Base-by-base conservation (phyloP, 2,888 invertebrate species). In the Leptinotarsa tumamoca region DNA sequence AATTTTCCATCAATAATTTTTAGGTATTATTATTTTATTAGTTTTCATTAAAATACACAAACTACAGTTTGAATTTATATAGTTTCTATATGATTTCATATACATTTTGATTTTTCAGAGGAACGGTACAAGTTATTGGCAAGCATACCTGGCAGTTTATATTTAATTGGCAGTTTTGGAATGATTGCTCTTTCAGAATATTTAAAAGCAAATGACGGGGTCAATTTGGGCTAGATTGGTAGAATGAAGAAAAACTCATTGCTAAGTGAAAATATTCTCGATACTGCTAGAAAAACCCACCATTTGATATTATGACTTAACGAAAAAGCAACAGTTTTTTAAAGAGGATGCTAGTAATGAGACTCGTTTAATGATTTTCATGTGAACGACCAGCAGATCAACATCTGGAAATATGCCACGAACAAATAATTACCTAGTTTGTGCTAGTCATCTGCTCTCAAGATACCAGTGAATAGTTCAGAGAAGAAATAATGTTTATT, bases 81-180 rank as follows among this genome's bases (percentile, higher is more conserved):
- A 43, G 7, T 43, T 43, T 10, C 13, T 43, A 10, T 43, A 13
- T 43, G 43, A 43, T 13, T 43, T 43, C 43, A 43, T 67, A 33
- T 14, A 27, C 15, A 17, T 18, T 71, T 72, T 73, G 54, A 84
- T 83, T 87, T 92, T 92, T 79, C 92, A 92, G 95, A 95, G 87
- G 95, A 95, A 86, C 90, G 95, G 83, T 96, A 94, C 88, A 91
- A 92, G 78, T 90, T 96, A 75, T 89, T 96, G 77, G 92, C 95
- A 4, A 95, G 96, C 63, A 92, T 96, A 83, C 96, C 96, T 27
- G 93, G 93, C 5, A 92, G 94, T 79, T 88, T 95, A 83, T 96
- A 93, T 85, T 82, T 95, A 66, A 91, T 96, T 85, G 90, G 92
- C 72, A 94, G 93, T 84, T 96, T 96, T 83, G 90, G 91, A 15